phyloP scores from a whole-genome alignment of 2,888 invertebrate genomes.

The Himalopsyche kuldschensis region DNA sequence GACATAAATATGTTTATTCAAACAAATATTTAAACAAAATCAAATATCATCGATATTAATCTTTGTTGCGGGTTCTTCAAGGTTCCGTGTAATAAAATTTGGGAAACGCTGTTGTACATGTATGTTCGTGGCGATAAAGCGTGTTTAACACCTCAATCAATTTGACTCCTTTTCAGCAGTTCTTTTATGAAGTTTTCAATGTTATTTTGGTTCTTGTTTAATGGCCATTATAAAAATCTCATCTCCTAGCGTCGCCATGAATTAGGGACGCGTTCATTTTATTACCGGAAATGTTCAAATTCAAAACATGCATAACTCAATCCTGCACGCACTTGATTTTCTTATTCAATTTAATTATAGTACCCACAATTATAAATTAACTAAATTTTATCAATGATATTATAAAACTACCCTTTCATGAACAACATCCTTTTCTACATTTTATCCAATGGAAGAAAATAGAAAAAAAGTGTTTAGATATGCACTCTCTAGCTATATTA shows the following conservation, averaged over 20 bases:
- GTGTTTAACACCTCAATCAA: constrained; percentile 1
- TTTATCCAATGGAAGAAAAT: too few relatives aligned
- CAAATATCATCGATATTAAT: too few relatives aligned
- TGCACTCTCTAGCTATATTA: too few relatives aligned
- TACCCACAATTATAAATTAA: too few relatives aligned
- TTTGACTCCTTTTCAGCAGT: not conserved
- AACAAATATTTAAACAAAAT: too few relatives aligned
- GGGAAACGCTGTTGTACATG: not conserved
- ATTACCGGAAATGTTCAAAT: constrained; percentile 30
- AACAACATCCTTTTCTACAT: too few relatives aligned
- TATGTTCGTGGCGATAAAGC: not conserved
- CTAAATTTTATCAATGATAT: too few relatives aligned
- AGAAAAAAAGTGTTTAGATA: too few relatives aligned
- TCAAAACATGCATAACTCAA: constrained; percentile 27
- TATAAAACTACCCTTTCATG: too few relatives aligned
- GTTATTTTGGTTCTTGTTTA: constrained; percentile 22
- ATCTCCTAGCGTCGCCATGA: constrained; percentile 30
- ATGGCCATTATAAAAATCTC: constrained; percentile 32
- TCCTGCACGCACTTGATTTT: not conserved
- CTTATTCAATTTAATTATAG: constrained; percentile 25
- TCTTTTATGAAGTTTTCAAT: not conserved
- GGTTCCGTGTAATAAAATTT: too few relatives aligned
- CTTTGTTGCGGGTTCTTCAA: too few relatives aligned
- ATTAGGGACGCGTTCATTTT: constrained; percentile 34
- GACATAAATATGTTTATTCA: too few relatives aligned